Base-by-base conservation (phyloP, 2,113 vertebrate species). In the Atrichornis clamosus region DNA sequence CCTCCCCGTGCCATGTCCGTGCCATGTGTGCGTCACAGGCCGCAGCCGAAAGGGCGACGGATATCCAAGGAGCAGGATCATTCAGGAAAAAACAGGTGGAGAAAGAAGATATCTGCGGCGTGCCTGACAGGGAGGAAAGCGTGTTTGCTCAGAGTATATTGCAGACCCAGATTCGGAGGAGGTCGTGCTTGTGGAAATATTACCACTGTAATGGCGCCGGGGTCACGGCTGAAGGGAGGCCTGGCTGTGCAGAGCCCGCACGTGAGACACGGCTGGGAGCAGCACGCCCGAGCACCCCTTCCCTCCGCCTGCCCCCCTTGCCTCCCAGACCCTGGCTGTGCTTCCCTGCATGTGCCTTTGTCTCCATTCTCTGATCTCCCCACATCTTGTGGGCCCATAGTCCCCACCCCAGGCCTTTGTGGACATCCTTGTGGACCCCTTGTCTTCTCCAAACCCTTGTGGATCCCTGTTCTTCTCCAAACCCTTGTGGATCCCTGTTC, bases 61-160 rank as follows among this genome's bases (percentile, higher is more conserved):
- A 1, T 0, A 10, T 2, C 78, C 79, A 0, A 41, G 84, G 90
- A 68, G 8, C 24, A 8, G 7, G 65, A 42, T 42, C 39, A 2
- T 6, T 22, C 72, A 9, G 88, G 87, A 27, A 27, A 39, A 63
- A 26, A 0, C 93, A 78, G 92, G 47, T 62, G 93, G 89, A n/a
- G 84, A 63, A 94, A 64, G 94, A 75, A 96, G 95, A 93, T 87
- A 77, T 73, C 91, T 74, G 1, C 56, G 5, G 92, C 7, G 37
- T 26, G 87, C 27, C 90, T 95, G 92, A 15, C 82, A 79, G 95
- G 19, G 73, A 91, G 92, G 73, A 15, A 2, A 87, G 91, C 11
- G 6, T 93, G 92, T 97, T 97, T 97, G 96, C 93, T 97, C 95
- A 96, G 93, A 81, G 68, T 6, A 56, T 93, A 94, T 96, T 95